Evolutionary conservation across 2,888 invertebrate genomes (phyloP).

Genomic region (Mechanitis messenoides): DNA sequence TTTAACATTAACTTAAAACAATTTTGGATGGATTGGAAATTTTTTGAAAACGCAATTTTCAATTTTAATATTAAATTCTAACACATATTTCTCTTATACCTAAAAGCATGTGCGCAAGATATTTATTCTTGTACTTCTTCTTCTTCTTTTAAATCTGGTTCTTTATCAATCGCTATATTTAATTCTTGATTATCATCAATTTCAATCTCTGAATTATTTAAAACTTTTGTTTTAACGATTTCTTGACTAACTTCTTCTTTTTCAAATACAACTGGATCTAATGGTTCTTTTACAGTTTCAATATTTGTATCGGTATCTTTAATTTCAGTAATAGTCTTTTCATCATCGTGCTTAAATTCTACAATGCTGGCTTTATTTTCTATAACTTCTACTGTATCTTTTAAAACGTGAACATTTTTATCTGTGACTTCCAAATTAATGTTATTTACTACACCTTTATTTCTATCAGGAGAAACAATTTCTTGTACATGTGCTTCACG

Average conservation of each 20-base stretch:
- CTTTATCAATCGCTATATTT: conserved; percentile 11
- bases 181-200: conserved; percentile 7
- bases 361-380: conserved; percentile 38
- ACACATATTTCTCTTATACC: background rate
- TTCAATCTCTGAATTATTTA: conserved; percentile 3
- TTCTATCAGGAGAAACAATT: conserved; percentile 44
- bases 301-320: conserved; percentile 15
- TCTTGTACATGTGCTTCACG: conserved; percentile 53
- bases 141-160: conserved; percentile 6
- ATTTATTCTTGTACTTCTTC: background rate
- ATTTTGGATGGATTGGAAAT: no score
- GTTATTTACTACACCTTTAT: conserved; percentile 58
- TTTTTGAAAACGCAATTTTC: no score
- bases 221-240: background rate
- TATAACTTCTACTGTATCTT: conserved; percentile 54
- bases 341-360: conserved; percentile 25
- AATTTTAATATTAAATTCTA: no score
- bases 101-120: background rate
- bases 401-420: conserved; percentile 54
- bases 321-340: conserved; percentile 12
- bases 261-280: conserved; percentile 11
- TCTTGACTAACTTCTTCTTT: conserved; percentile 10
- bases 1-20: no score
- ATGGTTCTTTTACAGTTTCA: conserved; percentile 10
- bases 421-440: conserved; percentile 69